Conservation (phyloP, 1,140 invertebrate genomes). For the Drosophila ironensis region DNA sequence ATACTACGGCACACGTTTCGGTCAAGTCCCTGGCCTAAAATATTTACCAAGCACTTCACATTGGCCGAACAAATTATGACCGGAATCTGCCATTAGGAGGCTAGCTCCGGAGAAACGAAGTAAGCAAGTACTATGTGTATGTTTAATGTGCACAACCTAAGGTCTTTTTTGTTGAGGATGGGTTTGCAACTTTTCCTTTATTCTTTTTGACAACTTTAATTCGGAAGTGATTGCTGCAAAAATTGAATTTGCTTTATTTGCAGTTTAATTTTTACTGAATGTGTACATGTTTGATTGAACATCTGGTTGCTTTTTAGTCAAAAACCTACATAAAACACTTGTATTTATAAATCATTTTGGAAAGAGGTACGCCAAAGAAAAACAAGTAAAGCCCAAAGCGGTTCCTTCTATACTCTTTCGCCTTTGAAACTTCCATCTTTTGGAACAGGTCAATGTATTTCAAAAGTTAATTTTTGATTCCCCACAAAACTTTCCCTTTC, state of each 20-base stretch:
- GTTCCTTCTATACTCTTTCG: not conserved
- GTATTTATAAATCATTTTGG: too few species aligned
- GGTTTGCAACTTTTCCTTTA: not conserved
- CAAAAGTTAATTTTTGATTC: conserved; percentile 38
- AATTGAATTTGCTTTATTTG: conserved; percentile 15
- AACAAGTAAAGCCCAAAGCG: too few species aligned
- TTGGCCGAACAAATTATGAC: conserved; percentile 67
- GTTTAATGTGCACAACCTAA: conserved; percentile 34
- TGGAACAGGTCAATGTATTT: conserved; percentile 65
- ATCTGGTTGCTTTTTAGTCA: too few species aligned
- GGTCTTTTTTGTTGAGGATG: conserved; percentile 25
- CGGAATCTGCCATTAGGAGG: conserved; percentile 8
- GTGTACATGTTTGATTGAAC: conserved; percentile 48
- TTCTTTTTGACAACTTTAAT: conserved; percentile 33
- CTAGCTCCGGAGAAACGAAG: conserved; percentile 11
- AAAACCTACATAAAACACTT: too few species aligned
- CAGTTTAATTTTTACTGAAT: conserved; percentile 51
- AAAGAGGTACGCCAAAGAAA: too few species aligned
- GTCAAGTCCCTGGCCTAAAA: conserved; percentile 53
- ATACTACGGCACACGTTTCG: conserved; percentile 35
- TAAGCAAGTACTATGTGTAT: too few species aligned
- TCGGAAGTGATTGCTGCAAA: conserved; percentile 30
- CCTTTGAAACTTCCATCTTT: conserved; percentile 25
- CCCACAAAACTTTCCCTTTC: conserved; percentile 57
- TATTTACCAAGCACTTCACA: conserved; percentile 74